These are phyloP conservation scores for Pammene fasciana DNA, from an alignment of 2,888 invertebrate genomes.

Conservation along the genomic window DNA sequence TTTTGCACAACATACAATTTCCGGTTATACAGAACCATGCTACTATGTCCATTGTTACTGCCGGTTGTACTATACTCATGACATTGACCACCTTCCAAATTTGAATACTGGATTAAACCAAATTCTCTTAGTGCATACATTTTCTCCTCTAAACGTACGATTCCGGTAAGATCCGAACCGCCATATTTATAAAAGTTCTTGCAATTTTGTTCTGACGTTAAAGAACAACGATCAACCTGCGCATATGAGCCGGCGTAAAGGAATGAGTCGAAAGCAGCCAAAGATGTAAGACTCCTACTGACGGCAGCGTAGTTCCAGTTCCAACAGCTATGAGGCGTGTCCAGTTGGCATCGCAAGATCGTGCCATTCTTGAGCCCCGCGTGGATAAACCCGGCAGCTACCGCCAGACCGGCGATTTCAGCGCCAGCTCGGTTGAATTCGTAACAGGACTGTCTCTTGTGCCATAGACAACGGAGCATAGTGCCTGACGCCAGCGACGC, in stretches of 20 bases:
- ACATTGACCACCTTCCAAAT: background rate
- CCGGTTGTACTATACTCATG: background rate
- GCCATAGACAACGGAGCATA: background rate
- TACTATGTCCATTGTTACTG: background rate
- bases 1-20: background rate
- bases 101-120: background rate
- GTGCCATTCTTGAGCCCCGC: background rate
- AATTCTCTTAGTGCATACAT: background rate
- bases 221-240: background rate
- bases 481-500: background rate
- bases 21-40: background rate
- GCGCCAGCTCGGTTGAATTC: background rate
- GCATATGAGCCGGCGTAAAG: background rate
- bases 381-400: background rate
- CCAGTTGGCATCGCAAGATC: background rate
- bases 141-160: background rate
- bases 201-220: background rate
- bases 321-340: background rate
- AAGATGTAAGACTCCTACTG: background rate
- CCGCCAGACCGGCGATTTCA: background rate
- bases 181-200: background rate
- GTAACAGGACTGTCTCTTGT: background rate
- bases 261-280: background rate
- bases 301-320: background rate
- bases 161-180: background rate